phyloP scores from a whole-genome alignment of 2,113 vertebrate species.

The Cyprinus carpio region DNA sequence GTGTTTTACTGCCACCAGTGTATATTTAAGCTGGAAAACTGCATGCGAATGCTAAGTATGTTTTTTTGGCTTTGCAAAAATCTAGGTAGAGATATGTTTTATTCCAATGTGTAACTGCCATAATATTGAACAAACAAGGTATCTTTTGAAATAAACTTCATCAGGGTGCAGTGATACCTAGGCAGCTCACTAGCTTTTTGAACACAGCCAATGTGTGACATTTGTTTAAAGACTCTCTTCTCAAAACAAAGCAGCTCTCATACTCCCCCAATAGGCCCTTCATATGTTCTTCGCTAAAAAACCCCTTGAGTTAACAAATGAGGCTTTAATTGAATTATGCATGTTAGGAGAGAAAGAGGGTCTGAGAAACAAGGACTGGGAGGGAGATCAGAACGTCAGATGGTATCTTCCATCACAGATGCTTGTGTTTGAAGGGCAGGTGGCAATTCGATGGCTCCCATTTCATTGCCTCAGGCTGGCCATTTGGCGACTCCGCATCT shows the following conservation, averaged over 20 bases:
- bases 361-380: background rate
- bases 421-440: slow-evolving; percentile 17
- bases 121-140: no score
- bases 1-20: no score
- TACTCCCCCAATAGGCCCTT: slow-evolving; percentile 13
- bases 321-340: slow-evolving; percentile 22
- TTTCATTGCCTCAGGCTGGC: slow-evolving; percentile 33
- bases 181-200: background rate
- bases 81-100: no score
- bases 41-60: no score
- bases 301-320: background rate
- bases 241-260: slow-evolving; percentile 12
- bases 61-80: no score
- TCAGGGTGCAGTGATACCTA: background rate
- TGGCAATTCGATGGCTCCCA: slow-evolving; percentile 3
- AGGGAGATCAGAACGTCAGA: background rate
- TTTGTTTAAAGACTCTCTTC: background rate
- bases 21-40: no score
- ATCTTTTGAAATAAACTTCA: no score
- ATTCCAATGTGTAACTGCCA: no score
- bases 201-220: background rate
- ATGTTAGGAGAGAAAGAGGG: background rate
- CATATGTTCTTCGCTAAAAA: slow-evolving; percentile 21
- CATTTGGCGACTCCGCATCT: slow-evolving; percentile 33
- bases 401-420: background rate